Evolutionary conservation across 2,888 invertebrate genomes (phyloP), one percentile per base, ranked within the genome.

Genomic region (Chrysolina oricalcia): DNA sequence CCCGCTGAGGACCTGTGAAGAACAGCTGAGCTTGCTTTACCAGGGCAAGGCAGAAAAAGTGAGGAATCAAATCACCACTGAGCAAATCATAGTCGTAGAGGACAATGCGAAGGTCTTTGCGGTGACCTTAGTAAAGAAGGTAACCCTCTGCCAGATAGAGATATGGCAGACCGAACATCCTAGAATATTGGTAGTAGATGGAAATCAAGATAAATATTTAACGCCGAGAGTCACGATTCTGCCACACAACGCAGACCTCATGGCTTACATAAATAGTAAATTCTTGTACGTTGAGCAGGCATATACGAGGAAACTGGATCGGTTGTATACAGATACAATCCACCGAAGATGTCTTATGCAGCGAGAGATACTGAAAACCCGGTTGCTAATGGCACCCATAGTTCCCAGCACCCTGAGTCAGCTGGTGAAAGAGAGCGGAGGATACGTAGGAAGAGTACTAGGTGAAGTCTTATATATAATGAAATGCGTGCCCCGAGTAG

Each of bases 401-500:
- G 63, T 35, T 17, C 35, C 40, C 50, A 50, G 27, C 23, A 23
- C 63, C 8, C 27, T 63, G 2, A 63, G 63, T n/a, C 63, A 63
- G 23, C 27, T 63, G 15, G 35, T 63, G 23, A 23, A 63, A 63
- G 27, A 23, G 15, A 23, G 6, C 23, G 27, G 27, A 63, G 63
- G 63, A 10, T 63, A 23, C 23, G 63, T 35, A 59, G 63, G 35
- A 63, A 19, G 63, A 19, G 66, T 19, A 73, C 84, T 82, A 0
- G 43, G 43, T 15, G 43, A 43, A 15, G 43, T 43, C 15, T 70
- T 84, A 0, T 83, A 85, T 48, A 76, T 86, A 0, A 65, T 85
- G 2, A 76, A 83, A 59, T 85, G 85, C 50, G 72, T 80, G 0
- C 78, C 83, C 1, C 76, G 80, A 6, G 65, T 77, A 21, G 81